These are phyloP conservation scores for Elysia crispata DNA, from an alignment of 2,888 invertebrate genomes.

Conservation along the genomic window DNA sequence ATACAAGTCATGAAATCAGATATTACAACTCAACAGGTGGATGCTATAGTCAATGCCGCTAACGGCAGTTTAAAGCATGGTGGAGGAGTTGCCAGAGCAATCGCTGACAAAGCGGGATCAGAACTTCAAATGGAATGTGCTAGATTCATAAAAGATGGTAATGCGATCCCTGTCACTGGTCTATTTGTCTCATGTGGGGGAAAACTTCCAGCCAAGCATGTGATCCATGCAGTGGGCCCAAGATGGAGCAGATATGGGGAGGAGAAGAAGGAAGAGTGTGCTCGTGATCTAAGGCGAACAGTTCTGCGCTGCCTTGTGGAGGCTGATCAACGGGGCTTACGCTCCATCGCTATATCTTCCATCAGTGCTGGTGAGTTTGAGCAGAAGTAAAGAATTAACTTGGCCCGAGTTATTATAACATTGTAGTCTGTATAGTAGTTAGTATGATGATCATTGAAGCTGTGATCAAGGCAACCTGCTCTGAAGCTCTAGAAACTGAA, in stretches of 20 bases:
- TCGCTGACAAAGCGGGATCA: slow-evolving; percentile 43
- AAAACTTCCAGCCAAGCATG: slow-evolving; percentile 33
- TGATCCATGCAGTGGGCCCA: slow-evolving; percentile 50
- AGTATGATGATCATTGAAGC: no score
- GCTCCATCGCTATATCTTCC: slow-evolving; percentile 34
- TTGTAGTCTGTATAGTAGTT: no score
- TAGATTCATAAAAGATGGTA: slow-evolving; percentile 9
- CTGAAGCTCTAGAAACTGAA: no score
- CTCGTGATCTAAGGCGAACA: slow-evolving; percentile 29
- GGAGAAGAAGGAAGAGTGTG: slow-evolving; percentile 21
- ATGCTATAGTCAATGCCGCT: slow-evolving; percentile 51
- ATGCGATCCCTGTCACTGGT: slow-evolving; percentile 30
- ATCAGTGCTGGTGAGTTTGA: slow-evolving; percentile 40
- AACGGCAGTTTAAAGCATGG: slow-evolving; percentile 35
- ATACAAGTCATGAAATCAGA: slow-evolving; percentile 40
- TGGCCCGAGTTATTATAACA: no score
- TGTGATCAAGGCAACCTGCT: no score
- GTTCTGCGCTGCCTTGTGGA: slow-evolving; percentile 40
- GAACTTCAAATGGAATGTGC: slow-evolving; percentile 37
- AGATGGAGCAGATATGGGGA: slow-evolving; percentile 45
- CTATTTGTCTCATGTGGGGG: slow-evolving; percentile 45
- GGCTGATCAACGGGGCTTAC: not conserved
- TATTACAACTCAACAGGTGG: slow-evolving; percentile 48
- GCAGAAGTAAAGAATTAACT: no score
- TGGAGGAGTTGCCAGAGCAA: slow-evolving; percentile 48